Percentiles rank a stretch among this genome's conserved stretches.
Evolutionary conservation across 2,113 vertebrate genomes (phyloP).

Genomic region (Ictalurus punctatus): DNA sequence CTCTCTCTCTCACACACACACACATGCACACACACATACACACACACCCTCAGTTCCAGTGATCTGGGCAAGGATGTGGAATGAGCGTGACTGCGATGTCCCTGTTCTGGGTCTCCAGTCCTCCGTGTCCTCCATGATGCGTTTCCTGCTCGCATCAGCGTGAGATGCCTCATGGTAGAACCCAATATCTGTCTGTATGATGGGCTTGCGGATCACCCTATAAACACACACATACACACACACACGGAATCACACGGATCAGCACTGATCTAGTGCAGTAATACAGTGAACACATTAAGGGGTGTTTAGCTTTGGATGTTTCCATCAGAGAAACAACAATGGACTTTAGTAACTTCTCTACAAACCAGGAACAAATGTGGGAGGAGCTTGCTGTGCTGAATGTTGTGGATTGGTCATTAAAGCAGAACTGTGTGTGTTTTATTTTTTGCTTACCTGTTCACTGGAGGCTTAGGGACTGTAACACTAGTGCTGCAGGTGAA

Average conservation of each 20-base stretch:
- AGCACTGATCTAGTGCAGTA: background rate
- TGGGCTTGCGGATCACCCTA: slow-evolving; percentile 84
- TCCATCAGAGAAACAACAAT: background rate
- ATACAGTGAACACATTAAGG: background rate
- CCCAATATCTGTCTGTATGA: slow-evolving; percentile 88
- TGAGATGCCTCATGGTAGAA: slow-evolving; percentile 90
- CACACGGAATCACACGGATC: background rate
- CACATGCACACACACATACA: background rate
- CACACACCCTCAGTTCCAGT: slow-evolving; percentile 84
- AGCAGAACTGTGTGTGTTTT: background rate
- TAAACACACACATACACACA: background rate
- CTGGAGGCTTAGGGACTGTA: background rate
- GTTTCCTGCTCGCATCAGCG: slow-evolving; percentile 91
- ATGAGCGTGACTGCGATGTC: slow-evolving; percentile 95
- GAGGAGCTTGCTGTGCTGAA: background rate
- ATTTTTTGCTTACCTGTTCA: slow-evolving; percentile 26
- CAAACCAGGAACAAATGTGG: background rate
- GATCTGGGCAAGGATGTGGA: slow-evolving; percentile 95
- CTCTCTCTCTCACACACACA: background rate
- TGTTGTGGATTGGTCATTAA: background rate
- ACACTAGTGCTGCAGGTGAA: background rate
- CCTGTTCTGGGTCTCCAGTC: slow-evolving; percentile 92
- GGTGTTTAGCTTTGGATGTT: background rate
- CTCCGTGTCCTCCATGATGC: slow-evolving; percentile 92
- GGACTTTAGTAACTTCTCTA: background rate